Evolutionary conservation across 2,113 vertebrate species (phyloP).

Genomic region (Antennarius striatus): DNA sequence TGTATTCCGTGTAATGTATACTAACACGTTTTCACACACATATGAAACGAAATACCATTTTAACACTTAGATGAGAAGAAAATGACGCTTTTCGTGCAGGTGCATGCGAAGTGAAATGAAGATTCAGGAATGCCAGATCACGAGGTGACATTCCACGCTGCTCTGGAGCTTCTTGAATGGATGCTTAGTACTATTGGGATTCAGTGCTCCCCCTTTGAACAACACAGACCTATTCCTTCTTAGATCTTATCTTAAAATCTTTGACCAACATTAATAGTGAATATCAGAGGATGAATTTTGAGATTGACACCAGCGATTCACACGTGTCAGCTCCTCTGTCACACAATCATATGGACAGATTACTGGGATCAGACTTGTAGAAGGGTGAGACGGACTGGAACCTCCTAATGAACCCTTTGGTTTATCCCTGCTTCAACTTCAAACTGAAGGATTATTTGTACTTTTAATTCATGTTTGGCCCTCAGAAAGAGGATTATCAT

Average conservation of each 20-base stretch:
- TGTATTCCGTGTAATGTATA: neutral
- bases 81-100: neutral
- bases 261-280: neutral
- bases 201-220: neutral
- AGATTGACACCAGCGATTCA: constrained; percentile 1
- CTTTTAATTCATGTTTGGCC: neutral
- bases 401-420: constrained; percentile 1
- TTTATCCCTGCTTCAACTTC: neutral
- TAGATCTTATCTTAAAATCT: constrained; percentile 1
- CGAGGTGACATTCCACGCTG: constrained; percentile 23
- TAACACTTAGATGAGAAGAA: neutral
- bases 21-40: neutral
- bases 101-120: neutral
- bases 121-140: neutral
- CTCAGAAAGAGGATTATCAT: too few relatives aligned
- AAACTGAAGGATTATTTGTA: neutral
- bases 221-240: neutral
- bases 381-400: neutral
- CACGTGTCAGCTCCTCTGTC: neutral
- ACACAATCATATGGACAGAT: neutral
- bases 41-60: neutral
- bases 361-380: neutral
- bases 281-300: neutral
- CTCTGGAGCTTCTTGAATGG: constrained; percentile 2
- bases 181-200: neutral